These are phyloP conservation scores for Acrocephalus arundinaceus DNA, from an alignment of 2,113 vertebrate genomes.

Conservation along the genomic window DNA sequence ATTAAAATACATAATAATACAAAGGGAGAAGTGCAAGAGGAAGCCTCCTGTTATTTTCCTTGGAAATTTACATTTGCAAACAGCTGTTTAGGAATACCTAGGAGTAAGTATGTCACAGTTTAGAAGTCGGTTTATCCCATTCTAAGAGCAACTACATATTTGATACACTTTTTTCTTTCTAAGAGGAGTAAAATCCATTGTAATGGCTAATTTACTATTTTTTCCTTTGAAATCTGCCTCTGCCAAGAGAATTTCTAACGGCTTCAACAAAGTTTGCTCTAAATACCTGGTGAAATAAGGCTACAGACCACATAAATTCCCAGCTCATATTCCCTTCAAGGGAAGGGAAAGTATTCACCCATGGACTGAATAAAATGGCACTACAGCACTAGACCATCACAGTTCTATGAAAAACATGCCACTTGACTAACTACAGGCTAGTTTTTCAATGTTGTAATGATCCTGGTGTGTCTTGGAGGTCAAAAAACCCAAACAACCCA, in stretches of 20 bases:
- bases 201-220: background rate
- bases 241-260: background rate
- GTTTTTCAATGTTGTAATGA: background rate
- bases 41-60: background rate
- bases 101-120: background rate
- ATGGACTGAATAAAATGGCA: background rate
- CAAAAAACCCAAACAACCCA: background rate
- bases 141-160: background rate
- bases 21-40: background rate
- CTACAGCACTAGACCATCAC: background rate
- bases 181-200: background rate
- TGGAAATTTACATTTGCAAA: background rate
- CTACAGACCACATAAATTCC: background rate
- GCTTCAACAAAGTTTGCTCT: background rate
- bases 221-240: background rate
- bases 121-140: background rate
- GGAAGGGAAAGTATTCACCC: background rate
- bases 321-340: background rate
- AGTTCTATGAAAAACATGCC: background rate
- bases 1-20: background rate
- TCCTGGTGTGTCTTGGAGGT: background rate
- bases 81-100: background rate
- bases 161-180: background rate
- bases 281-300: background rate
- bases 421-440: background rate